Conservation (phyloP, 2,888 invertebrate genomes). For the Leptopilina syphax region DNA sequence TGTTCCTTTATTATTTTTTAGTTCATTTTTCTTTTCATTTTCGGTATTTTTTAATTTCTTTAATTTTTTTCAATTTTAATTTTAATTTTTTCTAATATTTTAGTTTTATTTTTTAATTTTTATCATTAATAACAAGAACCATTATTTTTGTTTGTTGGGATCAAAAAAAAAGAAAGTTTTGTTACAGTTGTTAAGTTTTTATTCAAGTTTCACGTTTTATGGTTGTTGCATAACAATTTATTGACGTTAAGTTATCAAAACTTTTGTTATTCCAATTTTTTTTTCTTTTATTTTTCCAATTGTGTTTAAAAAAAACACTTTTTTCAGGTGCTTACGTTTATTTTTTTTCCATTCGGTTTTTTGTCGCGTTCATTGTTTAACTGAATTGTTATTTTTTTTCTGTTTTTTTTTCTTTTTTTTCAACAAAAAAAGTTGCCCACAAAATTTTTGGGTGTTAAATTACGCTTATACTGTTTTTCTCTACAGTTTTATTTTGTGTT, state of each 20-base stretch:
- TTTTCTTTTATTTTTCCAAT: neutral
- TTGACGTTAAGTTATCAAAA: neutral
- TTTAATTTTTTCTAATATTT: too few species aligned
- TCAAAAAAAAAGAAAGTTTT: neutral
- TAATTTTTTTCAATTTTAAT: too few species aligned
- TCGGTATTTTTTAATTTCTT: too few species aligned
- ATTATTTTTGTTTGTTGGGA: neutral
- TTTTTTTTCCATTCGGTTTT: constrained; percentile 20
- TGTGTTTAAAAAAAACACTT: too few species aligned
- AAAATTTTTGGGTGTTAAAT: constrained; percentile 47
- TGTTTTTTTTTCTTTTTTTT: constrained; percentile 46
- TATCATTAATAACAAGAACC: neutral
- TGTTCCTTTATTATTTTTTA: too few species aligned
- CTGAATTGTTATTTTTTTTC: constrained; percentile 49
- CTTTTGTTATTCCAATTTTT: neutral
- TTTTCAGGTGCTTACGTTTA: constrained; percentile 37
- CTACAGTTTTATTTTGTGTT: constrained; percentile 50
- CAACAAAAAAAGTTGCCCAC: constrained; percentile 48
- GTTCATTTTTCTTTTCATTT: too few species aligned
- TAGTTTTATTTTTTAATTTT: too few species aligned
- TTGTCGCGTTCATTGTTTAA: constrained; percentile 45
- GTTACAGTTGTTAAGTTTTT: constrained; percentile 37
- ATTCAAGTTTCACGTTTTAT: constrained; percentile 37
- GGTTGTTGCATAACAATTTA: constrained; percentile 39
- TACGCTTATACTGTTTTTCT: constrained; percentile 54